Percentiles rank a stretch among this genome's conserved stretches.
phyloP scores from a whole-genome alignment of 1,140 invertebrate species.

The Helicoverpa zea region DNA sequence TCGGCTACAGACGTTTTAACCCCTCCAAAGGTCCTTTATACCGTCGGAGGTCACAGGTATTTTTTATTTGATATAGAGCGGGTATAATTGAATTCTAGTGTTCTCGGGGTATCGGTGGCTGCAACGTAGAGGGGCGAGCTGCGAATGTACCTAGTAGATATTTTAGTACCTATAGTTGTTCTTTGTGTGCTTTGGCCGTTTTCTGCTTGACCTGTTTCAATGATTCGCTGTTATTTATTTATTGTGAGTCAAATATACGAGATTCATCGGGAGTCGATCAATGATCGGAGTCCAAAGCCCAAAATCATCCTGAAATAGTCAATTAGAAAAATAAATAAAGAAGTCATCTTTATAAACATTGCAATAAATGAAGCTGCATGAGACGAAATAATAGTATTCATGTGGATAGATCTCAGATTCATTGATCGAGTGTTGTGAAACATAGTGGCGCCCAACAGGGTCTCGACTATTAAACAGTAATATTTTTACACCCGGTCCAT shows the following conservation, averaged over 20 bases:
- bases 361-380: no score
- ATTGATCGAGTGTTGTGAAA: slow-evolving; percentile 17
- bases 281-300: no score
- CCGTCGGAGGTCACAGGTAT: slow-evolving; percentile 16
- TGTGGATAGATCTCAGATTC: no score
- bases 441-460: slow-evolving; percentile 35
- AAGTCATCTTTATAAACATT: no score
- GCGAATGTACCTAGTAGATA: not conserved
- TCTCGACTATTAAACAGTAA: not conserved
- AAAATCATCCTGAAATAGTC: no score
- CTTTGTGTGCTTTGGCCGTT: not conserved
- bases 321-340: no score
- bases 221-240: no score
- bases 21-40: slow-evolving; percentile 22
- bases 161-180: not conserved
- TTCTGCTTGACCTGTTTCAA: no score
- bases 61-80: slow-evolving; percentile 5
- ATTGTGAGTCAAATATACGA: no score
- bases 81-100: slow-evolving; percentile 24
- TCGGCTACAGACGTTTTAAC: slow-evolving; percentile 8
- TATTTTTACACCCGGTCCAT: not conserved
- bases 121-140: not conserved
- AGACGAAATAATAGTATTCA: no score
- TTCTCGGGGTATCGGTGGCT: not conserved
- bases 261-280: no score